These are phyloP conservation scores for Hypsopygia costalis DNA, from an alignment of 2,888 invertebrate species.

Conservation along the genomic window DNA sequence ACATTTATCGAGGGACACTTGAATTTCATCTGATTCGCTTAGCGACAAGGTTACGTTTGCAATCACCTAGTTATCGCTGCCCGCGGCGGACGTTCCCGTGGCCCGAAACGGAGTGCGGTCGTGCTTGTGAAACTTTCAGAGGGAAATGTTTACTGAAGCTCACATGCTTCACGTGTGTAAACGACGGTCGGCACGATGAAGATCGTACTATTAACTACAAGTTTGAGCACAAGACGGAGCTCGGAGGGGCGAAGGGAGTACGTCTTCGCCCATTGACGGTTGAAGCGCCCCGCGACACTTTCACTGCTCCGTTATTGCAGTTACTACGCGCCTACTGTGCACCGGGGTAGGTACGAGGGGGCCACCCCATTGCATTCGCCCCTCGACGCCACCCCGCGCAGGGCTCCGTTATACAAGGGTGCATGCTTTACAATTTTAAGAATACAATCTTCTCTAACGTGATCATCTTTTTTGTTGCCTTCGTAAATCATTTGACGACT, in stretches of 20 bases:
- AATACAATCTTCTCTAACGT: slow-evolving; percentile 36
- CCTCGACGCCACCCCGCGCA: slow-evolving; percentile 52
- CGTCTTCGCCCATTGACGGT: slow-evolving; percentile 80
- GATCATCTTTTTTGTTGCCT: slow-evolving; percentile 28
- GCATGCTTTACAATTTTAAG: slow-evolving; percentile 59
- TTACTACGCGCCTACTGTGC: slow-evolving; percentile 77
- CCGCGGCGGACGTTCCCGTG: background rate
- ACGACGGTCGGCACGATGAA: slow-evolving; percentile 36
- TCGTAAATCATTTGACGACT: slow-evolving; percentile 18
- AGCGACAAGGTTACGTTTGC: slow-evolving; percentile 9
- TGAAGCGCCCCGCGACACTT: slow-evolving; percentile 78
- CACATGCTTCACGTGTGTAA: slow-evolving; percentile 26
- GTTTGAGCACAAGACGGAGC: slow-evolving; percentile 67
- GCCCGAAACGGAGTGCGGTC: background rate
- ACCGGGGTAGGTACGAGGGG: slow-evolving; percentile 52
- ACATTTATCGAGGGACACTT: slow-evolving; percentile 17
- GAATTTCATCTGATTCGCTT: slow-evolving; percentile 4
- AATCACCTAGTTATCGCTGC: background rate
- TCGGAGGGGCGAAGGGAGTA: slow-evolving; percentile 66
- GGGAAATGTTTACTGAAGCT: slow-evolving; percentile 17
- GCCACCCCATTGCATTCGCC: slow-evolving; percentile 73
- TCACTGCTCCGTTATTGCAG: slow-evolving; percentile 80
- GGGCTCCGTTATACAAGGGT: slow-evolving; percentile 61
- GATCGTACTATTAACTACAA: slow-evolving; percentile 69
- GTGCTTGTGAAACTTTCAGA: slow-evolving; percentile 18